phyloP scores from a whole-genome alignment of 2,113 vertebrate species.

The Rhabdomys dilectus region DNA sequence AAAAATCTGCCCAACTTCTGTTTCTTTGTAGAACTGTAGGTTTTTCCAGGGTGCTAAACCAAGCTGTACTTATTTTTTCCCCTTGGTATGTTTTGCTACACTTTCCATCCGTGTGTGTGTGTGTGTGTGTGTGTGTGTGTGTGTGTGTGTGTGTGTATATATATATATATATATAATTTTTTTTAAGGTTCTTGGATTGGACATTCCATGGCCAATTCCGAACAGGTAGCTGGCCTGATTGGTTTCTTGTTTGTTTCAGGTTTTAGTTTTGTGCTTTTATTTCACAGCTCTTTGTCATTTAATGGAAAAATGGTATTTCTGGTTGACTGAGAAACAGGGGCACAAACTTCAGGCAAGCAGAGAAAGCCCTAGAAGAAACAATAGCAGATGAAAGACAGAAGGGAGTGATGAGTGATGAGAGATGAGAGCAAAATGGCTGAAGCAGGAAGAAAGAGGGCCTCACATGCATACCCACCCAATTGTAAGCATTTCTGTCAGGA shows the following conservation, averaged over 20 bases:
- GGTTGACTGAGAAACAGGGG: not conserved
- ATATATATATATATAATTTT: not conserved
- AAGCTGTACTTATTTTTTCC: not conserved
- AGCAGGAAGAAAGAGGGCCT: not conserved
- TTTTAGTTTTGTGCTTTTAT: conserved; percentile 53
- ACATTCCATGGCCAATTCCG: not conserved
- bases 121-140: too few species aligned
- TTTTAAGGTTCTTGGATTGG: not conserved
- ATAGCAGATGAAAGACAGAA: not conserved
- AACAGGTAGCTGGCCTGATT: not conserved
- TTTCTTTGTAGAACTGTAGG: not conserved
- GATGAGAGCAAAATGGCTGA: not conserved
- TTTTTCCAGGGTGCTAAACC: not conserved
- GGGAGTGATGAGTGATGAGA: not conserved
- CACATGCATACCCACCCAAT: not conserved
- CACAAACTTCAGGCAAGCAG: not conserved
- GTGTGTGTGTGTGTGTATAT: too few species aligned
- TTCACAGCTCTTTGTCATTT: not conserved
- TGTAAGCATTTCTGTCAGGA: not conserved
- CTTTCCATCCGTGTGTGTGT: too few species aligned
- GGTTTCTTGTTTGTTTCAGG: not conserved
- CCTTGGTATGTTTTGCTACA: not conserved
- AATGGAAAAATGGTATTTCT: not conserved
- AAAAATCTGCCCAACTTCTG: not conserved
- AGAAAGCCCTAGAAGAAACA: not conserved